phyloP scores from a whole-genome alignment of 1,140 invertebrate species.

The Araneus ventricosus region DNA sequence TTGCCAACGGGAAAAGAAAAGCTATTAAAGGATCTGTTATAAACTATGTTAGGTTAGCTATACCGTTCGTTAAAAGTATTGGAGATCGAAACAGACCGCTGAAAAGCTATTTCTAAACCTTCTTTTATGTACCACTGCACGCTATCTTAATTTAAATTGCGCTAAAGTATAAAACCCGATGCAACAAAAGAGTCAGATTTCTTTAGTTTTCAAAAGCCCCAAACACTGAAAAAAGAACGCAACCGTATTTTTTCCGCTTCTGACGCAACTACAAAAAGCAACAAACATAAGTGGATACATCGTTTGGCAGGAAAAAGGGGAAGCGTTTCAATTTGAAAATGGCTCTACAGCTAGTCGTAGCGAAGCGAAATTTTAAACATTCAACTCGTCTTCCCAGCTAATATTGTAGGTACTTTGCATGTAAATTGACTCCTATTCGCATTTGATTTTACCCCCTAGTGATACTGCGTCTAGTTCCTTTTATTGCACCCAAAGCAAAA shows the following conservation, averaged over 20 bases:
- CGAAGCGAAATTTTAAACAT: conserved; percentile 21
- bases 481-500: not conserved
- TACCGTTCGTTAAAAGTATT: not conserved
- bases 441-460: conserved; percentile 14
- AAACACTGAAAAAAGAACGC: not conserved
- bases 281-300: not conserved
- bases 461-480: not conserved
- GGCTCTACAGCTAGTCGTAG: not conserved
- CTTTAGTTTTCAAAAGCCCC: not conserved
- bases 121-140: not conserved
- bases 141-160: not conserved
- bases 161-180: not conserved
- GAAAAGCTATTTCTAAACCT: not conserved
- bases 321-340: conserved; percentile 35
- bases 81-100: not conserved
- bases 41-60: not conserved
- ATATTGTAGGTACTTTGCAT: conserved; percentile 22
- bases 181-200: not conserved
- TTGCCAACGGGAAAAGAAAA: not conserved
- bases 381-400: not conserved
- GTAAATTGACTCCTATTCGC: not conserved
- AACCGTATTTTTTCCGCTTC: not conserved
- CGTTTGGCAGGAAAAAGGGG: not conserved
- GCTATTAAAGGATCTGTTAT: not conserved
- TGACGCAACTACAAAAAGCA: not conserved